A percentile compares a stretch with the other conserved stretches of the same genome.
phyloP scores from a whole-genome alignment of 2,888 invertebrate genomes.

The Drosophila neonasuta region DNA sequence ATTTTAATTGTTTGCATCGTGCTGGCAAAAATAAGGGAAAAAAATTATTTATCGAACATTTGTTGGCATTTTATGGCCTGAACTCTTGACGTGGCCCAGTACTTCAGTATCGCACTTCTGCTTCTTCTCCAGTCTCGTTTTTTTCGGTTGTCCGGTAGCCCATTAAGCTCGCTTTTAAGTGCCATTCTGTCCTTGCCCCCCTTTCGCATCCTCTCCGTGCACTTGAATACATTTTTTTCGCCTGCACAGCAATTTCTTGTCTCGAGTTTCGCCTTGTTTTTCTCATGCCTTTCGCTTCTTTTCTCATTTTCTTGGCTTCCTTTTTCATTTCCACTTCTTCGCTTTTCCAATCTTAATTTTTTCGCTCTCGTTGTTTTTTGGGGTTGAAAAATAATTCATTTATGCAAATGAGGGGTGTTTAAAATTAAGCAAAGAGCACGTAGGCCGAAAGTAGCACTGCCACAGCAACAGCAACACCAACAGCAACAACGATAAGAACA shows the following conservation, averaged over 20 bases:
- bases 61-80: conserved; percentile 60
- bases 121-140: background rate
- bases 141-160: conserved; percentile 35
- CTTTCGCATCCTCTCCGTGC: conserved; percentile 35
- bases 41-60: conserved; percentile 63
- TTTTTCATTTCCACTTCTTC: conserved; percentile 43
- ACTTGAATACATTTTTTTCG: conserved; percentile 67
- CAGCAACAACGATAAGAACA: conserved; percentile 22
- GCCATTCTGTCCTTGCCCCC: conserved; percentile 51
- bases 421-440: conserved; percentile 77
- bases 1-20: conserved; percentile 68
- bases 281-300: conserved; percentile 48
- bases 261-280: conserved; percentile 15
- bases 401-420: conserved; percentile 80
- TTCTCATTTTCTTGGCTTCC: conserved; percentile 56
- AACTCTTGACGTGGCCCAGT: conserved; percentile 68
- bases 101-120: background rate
- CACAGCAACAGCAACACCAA: conserved; percentile 36
- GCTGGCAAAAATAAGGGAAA: conserved; percentile 9
- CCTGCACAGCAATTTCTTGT: conserved; percentile 66
- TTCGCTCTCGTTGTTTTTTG: conserved; percentile 58
- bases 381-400: conserved; percentile 80
- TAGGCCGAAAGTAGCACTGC: conserved; percentile 70
- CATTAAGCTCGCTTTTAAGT: conserved; percentile 74
- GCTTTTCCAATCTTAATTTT: conserved; percentile 75